A percentile compares a stretch with the other conserved stretches of the same genome.
phyloP scores from a whole-genome alignment of 2,113 vertebrate genomes.

The Scortum barcoo region DNA sequence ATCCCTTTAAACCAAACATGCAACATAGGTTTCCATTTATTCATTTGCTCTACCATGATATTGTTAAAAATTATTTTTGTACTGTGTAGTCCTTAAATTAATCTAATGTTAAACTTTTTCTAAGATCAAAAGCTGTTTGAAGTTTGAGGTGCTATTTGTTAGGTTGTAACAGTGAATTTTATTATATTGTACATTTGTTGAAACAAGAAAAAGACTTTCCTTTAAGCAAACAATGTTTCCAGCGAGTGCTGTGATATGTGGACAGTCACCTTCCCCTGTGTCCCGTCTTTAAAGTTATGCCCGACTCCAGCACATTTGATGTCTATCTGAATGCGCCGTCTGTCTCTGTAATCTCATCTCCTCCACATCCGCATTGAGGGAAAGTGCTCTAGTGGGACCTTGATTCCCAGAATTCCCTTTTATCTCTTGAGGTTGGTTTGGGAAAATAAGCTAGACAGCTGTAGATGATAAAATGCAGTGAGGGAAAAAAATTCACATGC shows the following conservation, averaged over 20 bases:
- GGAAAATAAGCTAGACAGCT: slow-evolving; percentile 32
- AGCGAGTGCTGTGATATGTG: neutral
- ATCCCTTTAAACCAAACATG: neutral
- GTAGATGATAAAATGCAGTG: slow-evolving; percentile 22
- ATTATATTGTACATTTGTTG: neutral
- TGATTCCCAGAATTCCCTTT: slow-evolving; percentile 71
- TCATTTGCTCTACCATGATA: neutral
- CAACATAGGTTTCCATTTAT: neutral
- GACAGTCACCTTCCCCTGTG: slow-evolving; percentile 33
- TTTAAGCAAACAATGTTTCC: neutral
- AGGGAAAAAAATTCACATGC: neutral
- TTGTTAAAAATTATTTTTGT: neutral
- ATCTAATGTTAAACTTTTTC: neutral
- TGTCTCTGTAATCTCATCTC: slow-evolving; percentile 67
- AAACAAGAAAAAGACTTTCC: neutral
- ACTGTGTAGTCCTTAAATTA: neutral
- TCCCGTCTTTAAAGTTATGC: slow-evolving; percentile 35
- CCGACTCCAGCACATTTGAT: slow-evolving; percentile 36
- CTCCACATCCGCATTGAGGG: slow-evolving; percentile 33
- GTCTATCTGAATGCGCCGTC: slow-evolving; percentile 47
- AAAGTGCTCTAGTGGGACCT: slow-evolving; percentile 41
- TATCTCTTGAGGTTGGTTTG: slow-evolving; percentile 50
- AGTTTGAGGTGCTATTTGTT: neutral
- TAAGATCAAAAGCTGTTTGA: neutral
- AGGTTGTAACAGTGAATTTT: neutral